Conservation (phyloP, 2,888 invertebrate genomes). For the Drosophila nigricruria region DNA sequence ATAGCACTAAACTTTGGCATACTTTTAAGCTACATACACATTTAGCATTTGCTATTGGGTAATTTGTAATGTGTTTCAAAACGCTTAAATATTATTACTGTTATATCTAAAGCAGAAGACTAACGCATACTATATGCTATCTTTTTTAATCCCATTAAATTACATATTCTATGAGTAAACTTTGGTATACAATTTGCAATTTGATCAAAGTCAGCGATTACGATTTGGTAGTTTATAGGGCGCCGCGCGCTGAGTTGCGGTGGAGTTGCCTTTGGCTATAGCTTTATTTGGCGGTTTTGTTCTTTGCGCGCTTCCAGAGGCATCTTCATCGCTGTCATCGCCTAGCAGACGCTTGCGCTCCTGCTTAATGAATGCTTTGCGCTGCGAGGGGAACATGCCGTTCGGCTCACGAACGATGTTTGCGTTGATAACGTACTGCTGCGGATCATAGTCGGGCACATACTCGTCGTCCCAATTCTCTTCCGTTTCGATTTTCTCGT, state of each 20-base stretch:
- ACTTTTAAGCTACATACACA: too few relatives aligned
- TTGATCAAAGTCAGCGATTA: neutral
- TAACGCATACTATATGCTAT: neutral
- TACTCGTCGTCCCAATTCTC: slow-evolving; percentile 66
- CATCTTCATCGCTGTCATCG: slow-evolving; percentile 33
- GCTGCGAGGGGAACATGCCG: slow-evolving; percentile 70
- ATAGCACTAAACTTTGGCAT: too few relatives aligned
- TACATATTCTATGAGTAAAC: neutral
- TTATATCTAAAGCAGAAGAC: neutral
- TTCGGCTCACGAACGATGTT: slow-evolving; percentile 71
- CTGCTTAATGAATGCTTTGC: slow-evolving; percentile 77
- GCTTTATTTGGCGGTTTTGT: neutral
- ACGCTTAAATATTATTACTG: neutral
- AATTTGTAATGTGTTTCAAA: neutral
- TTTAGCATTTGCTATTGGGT: too few relatives aligned
- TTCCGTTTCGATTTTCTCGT: slow-evolving; percentile 56
- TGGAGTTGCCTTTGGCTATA: neutral
- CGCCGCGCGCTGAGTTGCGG: slow-evolving; percentile 1
- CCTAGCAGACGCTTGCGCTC: slow-evolving; percentile 75
- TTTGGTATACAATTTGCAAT: neutral
- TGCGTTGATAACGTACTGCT: slow-evolving; percentile 61
- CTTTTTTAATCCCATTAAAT: neutral
- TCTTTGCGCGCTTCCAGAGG: neutral
- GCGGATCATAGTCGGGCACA: slow-evolving; percentile 78
- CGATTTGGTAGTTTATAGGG: slow-evolving; percentile 26